These are phyloP conservation scores for Didymodactylos carnosus DNA, from an alignment of 2,888 invertebrate species.

Conservation along the genomic window DNA sequence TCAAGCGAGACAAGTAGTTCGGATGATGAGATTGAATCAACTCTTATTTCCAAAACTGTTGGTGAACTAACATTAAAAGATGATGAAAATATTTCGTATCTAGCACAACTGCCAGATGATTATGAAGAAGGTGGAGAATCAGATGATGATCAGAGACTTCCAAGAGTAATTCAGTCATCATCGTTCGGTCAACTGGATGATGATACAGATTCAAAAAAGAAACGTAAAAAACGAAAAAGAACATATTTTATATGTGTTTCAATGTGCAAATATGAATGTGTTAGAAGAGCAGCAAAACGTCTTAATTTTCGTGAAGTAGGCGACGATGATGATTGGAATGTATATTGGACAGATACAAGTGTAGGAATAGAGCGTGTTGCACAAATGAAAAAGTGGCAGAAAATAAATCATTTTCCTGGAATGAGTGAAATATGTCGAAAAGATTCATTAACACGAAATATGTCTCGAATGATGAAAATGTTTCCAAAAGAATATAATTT, in stretches of 20 bases:
- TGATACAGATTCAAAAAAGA: background rate
- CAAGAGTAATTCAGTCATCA: background rate
- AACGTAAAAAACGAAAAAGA: background rate
- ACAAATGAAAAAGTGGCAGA: constrained; percentile 67
- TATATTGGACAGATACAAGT: constrained; percentile 71
- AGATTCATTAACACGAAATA: constrained; percentile 64
- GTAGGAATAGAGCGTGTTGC: constrained; percentile 66
- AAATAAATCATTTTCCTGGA: constrained; percentile 77
- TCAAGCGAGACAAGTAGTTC: too few relatives aligned
- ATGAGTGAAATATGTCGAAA: constrained; percentile 73
- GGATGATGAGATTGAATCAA: background rate
- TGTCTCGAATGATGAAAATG: constrained; percentile 66
- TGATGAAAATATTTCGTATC: background rate
- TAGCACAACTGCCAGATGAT: background rate
- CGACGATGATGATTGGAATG: constrained; percentile 57
- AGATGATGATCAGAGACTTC: background rate
- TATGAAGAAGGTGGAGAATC: background rate
- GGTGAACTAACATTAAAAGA: background rate
- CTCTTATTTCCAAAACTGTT: too few relatives aligned
- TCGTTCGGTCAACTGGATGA: background rate
- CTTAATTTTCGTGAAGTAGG: constrained; percentile 60
- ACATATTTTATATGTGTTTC: constrained; percentile 3
- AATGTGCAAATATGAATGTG: constrained; percentile 23
- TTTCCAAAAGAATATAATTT: constrained; percentile 75
- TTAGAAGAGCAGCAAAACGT: constrained; percentile 48